phyloP scores from a whole-genome alignment of 2,113 vertebrate genomes.

The Panurus biarmicus region DNA sequence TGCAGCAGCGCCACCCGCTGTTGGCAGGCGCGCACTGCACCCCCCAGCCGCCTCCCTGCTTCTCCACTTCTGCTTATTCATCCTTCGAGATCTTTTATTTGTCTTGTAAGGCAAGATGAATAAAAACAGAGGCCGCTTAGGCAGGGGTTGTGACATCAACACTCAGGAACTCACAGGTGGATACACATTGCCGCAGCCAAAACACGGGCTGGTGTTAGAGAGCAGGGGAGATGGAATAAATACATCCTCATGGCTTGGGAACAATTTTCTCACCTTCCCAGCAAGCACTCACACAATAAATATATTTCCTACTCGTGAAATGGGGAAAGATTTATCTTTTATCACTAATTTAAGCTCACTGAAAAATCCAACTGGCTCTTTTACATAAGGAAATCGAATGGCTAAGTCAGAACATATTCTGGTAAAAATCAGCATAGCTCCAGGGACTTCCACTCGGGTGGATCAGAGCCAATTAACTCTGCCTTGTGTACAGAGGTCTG shows the following conservation, averaged over 20 bases:
- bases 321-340: not conserved
- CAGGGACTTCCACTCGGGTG: not conserved
- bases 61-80: not conserved
- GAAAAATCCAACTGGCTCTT: not conserved
- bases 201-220: not conserved
- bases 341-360: not conserved
- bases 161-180: not conserved
- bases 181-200: not conserved
- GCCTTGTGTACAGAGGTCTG: slow-evolving; percentile 7
- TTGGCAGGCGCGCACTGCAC: not conserved
- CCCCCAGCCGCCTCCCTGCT: not conserved
- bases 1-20: slow-evolving; percentile 7
- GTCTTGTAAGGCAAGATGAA: not conserved
- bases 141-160: not conserved
- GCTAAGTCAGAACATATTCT: not conserved
- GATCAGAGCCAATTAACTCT: slow-evolving; percentile 24
- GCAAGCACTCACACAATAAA: not conserved
- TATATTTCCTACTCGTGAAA: not conserved
- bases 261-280: not conserved
- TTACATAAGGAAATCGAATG: not conserved
- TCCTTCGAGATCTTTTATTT: not conserved
- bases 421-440: slow-evolving; percentile 32
- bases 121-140: not conserved
- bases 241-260: not conserved
- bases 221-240: not conserved